Evolutionary conservation across 2,797 vertebrate genomes (phyloP).

Genomic region (Lacerta viridis): DNA sequence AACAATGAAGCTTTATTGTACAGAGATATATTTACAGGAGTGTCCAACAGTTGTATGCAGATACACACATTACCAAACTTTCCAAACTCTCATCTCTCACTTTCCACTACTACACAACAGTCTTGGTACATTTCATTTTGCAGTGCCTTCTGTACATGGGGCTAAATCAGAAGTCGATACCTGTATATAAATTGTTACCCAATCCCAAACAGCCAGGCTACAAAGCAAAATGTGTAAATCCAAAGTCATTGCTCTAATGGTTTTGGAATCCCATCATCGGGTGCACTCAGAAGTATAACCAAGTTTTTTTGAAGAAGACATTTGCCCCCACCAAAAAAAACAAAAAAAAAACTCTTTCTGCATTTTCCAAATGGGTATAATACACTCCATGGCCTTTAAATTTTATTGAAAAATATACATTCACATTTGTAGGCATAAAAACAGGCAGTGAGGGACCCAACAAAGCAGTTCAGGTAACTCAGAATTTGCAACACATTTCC

Average conservation of each 20-base stretch:
- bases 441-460: neutral
- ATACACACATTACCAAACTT: conserved; percentile 7
- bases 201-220: neutral
- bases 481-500: neutral
- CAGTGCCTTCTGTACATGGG: neutral
- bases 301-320: neutral
- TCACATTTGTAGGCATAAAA: conserved; percentile 6
- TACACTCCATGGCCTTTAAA: neutral
- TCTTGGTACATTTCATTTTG: conserved; percentile 8
- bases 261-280: neutral
- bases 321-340: neutral
- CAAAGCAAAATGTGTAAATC: conserved; percentile 1
- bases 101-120: neutral
- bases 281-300: neutral
- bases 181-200: neutral
- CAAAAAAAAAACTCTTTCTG: conserved; percentile 1
- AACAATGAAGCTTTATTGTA: conserved; percentile 44
- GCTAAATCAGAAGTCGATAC: conserved; percentile 7
- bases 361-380: conserved; percentile 25
- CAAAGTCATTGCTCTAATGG: neutral
- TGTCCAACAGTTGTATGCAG: conserved; percentile 31
- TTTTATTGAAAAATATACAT: conserved; percentile 1
- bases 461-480: conserved; percentile 1
- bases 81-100: neutral
- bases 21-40: conserved; percentile 28